Evolutionary conservation across 2,797 vertebrate species (phyloP).

Genomic region (Sebastes cheni): DNA sequence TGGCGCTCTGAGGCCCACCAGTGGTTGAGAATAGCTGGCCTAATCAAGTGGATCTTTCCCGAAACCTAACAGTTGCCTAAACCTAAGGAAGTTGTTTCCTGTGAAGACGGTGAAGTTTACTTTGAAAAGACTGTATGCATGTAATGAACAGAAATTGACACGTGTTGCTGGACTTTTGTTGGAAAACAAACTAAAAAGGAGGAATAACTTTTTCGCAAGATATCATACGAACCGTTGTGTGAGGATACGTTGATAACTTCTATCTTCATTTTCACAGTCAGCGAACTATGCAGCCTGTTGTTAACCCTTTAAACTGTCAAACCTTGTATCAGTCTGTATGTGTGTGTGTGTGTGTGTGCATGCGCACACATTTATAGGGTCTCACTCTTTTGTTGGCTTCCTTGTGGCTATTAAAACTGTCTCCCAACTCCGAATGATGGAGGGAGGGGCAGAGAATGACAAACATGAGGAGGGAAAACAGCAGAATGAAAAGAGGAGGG

Average conservation of each 20-base stretch:
- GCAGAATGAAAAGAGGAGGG: conserved; percentile 66
- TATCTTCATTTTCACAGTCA: not conserved
- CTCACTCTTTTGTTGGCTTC: conserved; percentile 85
- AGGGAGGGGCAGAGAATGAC: conserved; percentile 83
- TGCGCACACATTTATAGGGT: conserved; percentile 79
- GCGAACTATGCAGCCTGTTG: not conserved
- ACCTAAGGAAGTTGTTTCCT: no score
- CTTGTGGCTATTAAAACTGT: conserved; percentile 88
- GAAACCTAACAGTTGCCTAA: no score
- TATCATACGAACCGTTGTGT: no score
- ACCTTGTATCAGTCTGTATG: conserved; percentile 50
- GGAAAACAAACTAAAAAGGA: no score
- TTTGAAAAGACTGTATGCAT: no score
- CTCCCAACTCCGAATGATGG: conserved; percentile 85
- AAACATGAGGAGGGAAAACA: conserved; percentile 58
- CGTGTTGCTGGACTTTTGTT: no score
- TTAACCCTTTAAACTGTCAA: not conserved
- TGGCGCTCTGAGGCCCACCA: no score
- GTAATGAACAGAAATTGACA: no score
- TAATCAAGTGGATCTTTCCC: no score
- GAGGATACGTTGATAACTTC: not conserved
- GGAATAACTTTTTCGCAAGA: no score
- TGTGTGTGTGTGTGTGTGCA: conserved; percentile 18
- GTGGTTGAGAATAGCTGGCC: no score
- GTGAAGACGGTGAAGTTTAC: no score